Evolutionary conservation across 2,113 vertebrate species (phyloP).

Genomic region (Equus quagga): DNA sequence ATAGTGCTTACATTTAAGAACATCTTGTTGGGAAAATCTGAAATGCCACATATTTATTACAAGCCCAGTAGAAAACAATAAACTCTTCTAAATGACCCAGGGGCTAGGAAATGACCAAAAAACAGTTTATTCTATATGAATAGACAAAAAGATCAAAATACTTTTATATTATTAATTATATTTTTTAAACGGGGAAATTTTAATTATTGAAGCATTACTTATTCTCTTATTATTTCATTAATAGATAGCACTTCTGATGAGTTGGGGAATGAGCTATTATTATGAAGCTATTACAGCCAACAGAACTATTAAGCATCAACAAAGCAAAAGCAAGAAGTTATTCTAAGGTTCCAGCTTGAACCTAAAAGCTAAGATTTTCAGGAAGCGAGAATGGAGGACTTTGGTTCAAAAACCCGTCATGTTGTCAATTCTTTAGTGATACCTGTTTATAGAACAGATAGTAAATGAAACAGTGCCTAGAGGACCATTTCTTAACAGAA

Average conservation of each 20-base stretch:
- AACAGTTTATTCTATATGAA: background rate
- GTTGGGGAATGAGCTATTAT: background rate
- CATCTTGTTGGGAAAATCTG: background rate
- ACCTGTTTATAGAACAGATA: background rate
- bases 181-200: background rate
- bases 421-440: background rate
- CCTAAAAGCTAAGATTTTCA: conserved; percentile 28
- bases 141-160: conserved; percentile 35
- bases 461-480: background rate
- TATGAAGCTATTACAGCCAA: background rate
- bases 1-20: conserved; percentile 31
- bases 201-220: conserved; percentile 21
- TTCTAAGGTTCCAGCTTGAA: background rate
- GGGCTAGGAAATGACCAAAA: background rate
- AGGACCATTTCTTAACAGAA: background rate
- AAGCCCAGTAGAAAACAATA: background rate
- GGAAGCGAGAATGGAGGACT: background rate
- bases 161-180: background rate
- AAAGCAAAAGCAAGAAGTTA: conserved; percentile 6
- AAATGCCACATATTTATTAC: background rate
- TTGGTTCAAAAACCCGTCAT: background rate
- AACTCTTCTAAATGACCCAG: background rate
- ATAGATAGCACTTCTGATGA: background rate
- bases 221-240: background rate
- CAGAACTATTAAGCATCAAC: background rate